These are phyloP conservation scores for Steatocranus sp. DNA, from an alignment of 2,797 vertebrate genomes.

Conservation along the genomic window DNA sequence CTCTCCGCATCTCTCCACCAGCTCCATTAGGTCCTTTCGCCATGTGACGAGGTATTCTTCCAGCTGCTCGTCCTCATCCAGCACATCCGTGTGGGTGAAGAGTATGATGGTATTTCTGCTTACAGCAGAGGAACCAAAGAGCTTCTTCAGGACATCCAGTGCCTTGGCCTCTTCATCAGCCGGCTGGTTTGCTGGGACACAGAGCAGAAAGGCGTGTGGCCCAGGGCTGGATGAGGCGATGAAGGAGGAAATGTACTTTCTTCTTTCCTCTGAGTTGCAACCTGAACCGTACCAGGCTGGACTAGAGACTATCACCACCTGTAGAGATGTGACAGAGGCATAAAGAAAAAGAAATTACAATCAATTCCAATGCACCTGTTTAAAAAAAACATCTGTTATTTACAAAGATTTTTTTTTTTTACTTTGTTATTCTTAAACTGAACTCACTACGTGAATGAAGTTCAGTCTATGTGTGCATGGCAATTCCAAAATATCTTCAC, in stretches of 20 bases:
- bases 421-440: neutral
- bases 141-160: constrained; percentile 49
- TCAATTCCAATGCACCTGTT: neutral
- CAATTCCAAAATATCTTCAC: neutral
- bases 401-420: neutral
- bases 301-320: constrained; percentile 71
- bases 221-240: constrained; percentile 65
- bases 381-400: neutral
- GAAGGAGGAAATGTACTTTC: constrained; percentile 59
- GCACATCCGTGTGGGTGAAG: constrained; percentile 70
- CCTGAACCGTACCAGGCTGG: constrained; percentile 67
- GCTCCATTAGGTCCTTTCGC: constrained; percentile 65
- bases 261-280: constrained; percentile 54
- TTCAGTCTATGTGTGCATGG: neutral
- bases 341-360: neutral
- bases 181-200: constrained; percentile 61
- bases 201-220: constrained; percentile 74
- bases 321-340: neutral
- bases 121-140: constrained; percentile 59
- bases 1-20: constrained; percentile 62
- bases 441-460: neutral
- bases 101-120: constrained; percentile 59
- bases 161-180: constrained; percentile 52
- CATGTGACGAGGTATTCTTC: constrained; percentile 60
- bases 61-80: constrained; percentile 60